Evolutionary conservation across 92 coral and sea anemone genomes (phyloP), one percentile per base, ranked within the genome.

Genomic region (Umimayanthus chanpuru): DNA sequence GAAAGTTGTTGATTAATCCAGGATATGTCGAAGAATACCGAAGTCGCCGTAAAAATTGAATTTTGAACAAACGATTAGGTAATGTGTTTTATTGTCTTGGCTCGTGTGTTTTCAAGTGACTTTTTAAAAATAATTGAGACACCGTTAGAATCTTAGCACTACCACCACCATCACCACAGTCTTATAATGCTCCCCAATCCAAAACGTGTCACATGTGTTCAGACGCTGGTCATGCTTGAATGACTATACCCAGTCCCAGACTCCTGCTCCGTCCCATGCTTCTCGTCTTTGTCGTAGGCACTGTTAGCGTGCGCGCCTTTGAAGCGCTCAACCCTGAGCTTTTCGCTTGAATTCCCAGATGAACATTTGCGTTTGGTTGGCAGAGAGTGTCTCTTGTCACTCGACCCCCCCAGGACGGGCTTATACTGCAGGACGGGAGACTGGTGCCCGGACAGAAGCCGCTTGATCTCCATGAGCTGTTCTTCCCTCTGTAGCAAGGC

Each of bases 391-490:
- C 64, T 83, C 15, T 41, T 71, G 4, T 71, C 77, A 26, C 32
- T 26, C 16, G 39, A 25, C 47, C 21, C 38, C 4, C 21, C 38
- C 4, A 29, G 44, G 26, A n/a, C 40, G 20, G 40, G 50, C 65
- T 83, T 43, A 30, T 83, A 53, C 40, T 30, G 77, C 29, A 43
- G 79, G 44, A 44, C 21, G 43, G 86, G 82, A 75, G 80, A 49
- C 68, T 81, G 39, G 29, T 84, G 53, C 71, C 58, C 75, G 64
- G 71, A 90, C 56, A 93, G 64, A 36, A 93, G 88, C 30, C 93
- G 78, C 81, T 89, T 91, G 30, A 93, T 91, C 72, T 93, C 95
- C 93, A 91, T 93, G 38, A 93, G 73, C 50, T 93, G 95, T 28
- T 91, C 92, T 53, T 93, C 93, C 55, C 89, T 76, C 95, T 93